phyloP scores from a whole-genome alignment of 2,797 vertebrate species.

The Muraenolepis orangiensis region DNA sequence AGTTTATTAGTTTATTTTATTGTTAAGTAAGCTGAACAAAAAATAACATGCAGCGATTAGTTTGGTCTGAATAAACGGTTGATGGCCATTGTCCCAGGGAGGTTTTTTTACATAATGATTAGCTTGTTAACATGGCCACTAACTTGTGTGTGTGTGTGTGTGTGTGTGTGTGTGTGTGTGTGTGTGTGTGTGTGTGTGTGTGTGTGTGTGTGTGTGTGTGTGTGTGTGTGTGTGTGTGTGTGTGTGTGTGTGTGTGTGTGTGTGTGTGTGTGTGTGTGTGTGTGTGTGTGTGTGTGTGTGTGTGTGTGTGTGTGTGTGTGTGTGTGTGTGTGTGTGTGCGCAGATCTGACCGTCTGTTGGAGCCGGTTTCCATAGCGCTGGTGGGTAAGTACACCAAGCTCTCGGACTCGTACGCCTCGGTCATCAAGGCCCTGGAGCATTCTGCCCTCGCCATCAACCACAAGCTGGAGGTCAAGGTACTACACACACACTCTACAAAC shows the following conservation, averaged over 20 bases:
- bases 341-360: slow-evolving; percentile 89
- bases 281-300: too few relatives aligned
- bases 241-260: neutral
- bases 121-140: too few relatives aligned
- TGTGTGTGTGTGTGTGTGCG: slow-evolving; percentile 5
- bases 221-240: too few relatives aligned
- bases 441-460: slow-evolving; percentile 93
- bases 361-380: slow-evolving; percentile 88
- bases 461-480: slow-evolving; percentile 93
- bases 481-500: neutral
- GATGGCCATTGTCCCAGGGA: too few relatives aligned
- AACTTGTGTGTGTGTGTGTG: too few relatives aligned
- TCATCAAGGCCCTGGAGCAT: slow-evolving; percentile 94
- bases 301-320: neutral
- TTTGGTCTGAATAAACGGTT: too few relatives aligned
- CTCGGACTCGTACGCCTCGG: slow-evolving; percentile 92
- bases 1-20: neutral
- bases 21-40: too few relatives aligned
- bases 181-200: too few relatives aligned
- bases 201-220: too few relatives aligned
- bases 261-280: too few relatives aligned
- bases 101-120: too few relatives aligned
- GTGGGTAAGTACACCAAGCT: slow-evolving; percentile 97
- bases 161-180: too few relatives aligned
- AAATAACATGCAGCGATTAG: neutral